These are phyloP conservation scores for Osmerus eperlanus DNA, from an alignment of 2,113 vertebrate genomes.

Conservation along the genomic window DNA sequence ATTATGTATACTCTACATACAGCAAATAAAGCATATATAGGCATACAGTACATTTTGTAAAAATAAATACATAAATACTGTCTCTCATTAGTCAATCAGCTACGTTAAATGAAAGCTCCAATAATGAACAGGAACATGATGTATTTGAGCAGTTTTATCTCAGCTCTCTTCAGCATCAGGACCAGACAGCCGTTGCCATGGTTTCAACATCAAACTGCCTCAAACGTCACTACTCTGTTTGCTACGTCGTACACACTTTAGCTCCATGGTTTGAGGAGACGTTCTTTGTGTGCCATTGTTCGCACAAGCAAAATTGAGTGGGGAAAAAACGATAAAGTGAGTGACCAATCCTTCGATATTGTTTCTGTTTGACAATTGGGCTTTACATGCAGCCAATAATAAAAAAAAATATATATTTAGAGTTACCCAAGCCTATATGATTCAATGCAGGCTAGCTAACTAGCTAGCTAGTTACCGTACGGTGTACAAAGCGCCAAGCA, in stretches of 20 bases:
- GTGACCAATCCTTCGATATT: conserved; percentile 42
- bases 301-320: conserved; percentile 38
- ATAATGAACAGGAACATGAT: too few species aligned
- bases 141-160: too few species aligned
- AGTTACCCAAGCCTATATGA: too few species aligned
- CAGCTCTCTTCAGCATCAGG: neutral
- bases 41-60: too few species aligned
- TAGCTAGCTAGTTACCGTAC: neutral
- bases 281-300: conserved; percentile 46
- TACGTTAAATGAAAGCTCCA: too few species aligned
- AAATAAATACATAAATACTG: too few species aligned
- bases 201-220: conserved; percentile 44
- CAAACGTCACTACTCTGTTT: conserved; percentile 52
- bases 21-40: too few species aligned
- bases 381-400: neutral
- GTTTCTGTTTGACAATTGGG: neutral
- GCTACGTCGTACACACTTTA: conserved; percentile 21
- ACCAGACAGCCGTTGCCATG: conserved; percentile 43
- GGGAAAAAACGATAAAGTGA: conserved; percentile 59
- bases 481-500: too few species aligned
- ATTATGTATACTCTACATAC: too few species aligned
- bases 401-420: too few species aligned
- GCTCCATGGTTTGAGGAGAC: conserved; percentile 44
- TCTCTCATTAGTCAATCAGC: too few species aligned
- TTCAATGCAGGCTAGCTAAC: neutral